Evolutionary conservation across 1,140 invertebrate species (phyloP).

Genomic region (Steinernema khuongi): DNA sequence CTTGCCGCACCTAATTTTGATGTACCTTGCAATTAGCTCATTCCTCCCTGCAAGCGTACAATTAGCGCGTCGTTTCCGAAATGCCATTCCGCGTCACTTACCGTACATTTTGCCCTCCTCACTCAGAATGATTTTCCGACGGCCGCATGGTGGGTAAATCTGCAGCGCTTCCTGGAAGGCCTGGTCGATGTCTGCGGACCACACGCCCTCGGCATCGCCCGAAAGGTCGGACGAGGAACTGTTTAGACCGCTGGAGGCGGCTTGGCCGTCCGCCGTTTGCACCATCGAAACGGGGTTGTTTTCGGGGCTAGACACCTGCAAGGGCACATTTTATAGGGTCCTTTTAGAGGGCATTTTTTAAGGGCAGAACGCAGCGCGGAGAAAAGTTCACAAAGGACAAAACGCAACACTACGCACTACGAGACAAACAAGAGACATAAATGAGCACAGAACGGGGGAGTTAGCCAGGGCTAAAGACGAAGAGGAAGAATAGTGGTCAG

Average conservation of each 20-base stretch:
- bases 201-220: slow-evolving; percentile 94
- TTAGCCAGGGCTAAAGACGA: too few species aligned
- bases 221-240: slow-evolving; percentile 66
- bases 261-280: not conserved
- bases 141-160: slow-evolving; percentile 97
- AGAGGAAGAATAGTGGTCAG: not conserved
- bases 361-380: too few species aligned
- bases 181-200: slow-evolving; percentile 99
- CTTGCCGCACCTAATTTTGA: slow-evolving; percentile 95
- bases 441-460: too few species aligned
- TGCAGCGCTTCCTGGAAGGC: slow-evolving; percentile 98
- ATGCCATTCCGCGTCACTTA: slow-evolving; percentile 66
- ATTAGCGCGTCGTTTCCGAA: slow-evolving; percentile 8
- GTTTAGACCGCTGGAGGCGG: slow-evolving; percentile 25
- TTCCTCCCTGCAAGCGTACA: slow-evolving; percentile 79
- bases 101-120: slow-evolving; percentile 99
- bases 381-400: too few species aligned
- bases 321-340: not conserved
- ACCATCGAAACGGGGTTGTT: not conserved
- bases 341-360: too few species aligned
- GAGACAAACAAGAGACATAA: too few species aligned
- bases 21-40: slow-evolving; percentile 97
- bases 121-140: slow-evolving; percentile 97
- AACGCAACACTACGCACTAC: too few species aligned
- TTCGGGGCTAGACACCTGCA: not conserved